A percentile compares a stretch with the other conserved stretches of the same genome.
Conservation (phyloP, 1,140 invertebrate species). For the Penaeus vannamei region DNA sequence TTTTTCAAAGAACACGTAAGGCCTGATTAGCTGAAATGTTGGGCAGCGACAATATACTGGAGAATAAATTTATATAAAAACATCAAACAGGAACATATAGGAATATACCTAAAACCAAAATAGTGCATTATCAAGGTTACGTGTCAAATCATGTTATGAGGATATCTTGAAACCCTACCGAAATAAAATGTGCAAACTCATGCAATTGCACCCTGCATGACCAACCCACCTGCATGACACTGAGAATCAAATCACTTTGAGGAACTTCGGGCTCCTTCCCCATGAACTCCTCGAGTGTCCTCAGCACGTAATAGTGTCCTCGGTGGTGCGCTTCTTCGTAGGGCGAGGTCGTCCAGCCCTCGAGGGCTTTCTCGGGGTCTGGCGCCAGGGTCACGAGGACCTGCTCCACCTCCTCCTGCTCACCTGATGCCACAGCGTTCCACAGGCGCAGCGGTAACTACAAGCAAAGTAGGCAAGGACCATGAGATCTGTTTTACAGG, state of each 20-base stretch:
- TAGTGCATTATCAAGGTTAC: no score
- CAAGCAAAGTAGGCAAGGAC: background rate
- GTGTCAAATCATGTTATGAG: no score
- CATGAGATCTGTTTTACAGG: no score
- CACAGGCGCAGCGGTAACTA: conserved; percentile 50
- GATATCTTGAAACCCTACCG: no score
- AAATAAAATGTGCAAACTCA: no score
- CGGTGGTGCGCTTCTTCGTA: conserved; percentile 52
- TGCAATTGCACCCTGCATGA: no score
- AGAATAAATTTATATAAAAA: no score
- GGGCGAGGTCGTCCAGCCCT: conserved; percentile 46
- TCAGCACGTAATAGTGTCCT: conserved; percentile 43
- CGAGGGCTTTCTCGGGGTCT: conserved; percentile 20
- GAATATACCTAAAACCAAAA: no score
- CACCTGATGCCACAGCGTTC: conserved; percentile 57
- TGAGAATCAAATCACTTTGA: conserved; percentile 53
- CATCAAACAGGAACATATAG: no score
- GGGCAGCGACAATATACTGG: no score
- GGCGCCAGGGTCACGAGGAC: conserved; percentile 46
- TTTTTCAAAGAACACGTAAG: no score
- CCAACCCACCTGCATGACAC: conserved; percentile 45
- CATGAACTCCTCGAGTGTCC: conserved; percentile 48
- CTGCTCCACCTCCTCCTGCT: conserved; percentile 49
- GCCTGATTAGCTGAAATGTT: no score
- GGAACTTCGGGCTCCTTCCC: conserved; percentile 36